Base-by-base conservation (phyloP, 2,113 vertebrate species). In the Clupea harengus region DNA sequence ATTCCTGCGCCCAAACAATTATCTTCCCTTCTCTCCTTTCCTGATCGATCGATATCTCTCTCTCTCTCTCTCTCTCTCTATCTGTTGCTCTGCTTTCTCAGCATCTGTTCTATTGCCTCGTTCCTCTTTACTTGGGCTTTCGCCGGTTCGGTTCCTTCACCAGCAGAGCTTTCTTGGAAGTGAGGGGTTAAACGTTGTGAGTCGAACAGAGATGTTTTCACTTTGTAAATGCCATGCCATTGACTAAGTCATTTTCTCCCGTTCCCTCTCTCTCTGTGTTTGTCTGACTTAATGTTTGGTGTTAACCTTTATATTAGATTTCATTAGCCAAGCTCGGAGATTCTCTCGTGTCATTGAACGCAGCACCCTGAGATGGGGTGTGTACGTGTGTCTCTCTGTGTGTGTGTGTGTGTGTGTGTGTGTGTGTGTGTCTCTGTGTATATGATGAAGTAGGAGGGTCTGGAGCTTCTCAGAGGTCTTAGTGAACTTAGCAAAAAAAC, bases 271-370 rank as follows among this genome's bases (percentile, higher is more conserved):
- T 28, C 87, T 85, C 86, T 86, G 72, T 84, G 89, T 87, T 89
- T 90, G 91, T 92, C 91, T 91, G 1, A 82, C 90, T 87, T 89
- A 88, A 64, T 84, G 81, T 90, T 10, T 88, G 89, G 82, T 81
- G 88, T 92, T 95, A 93, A 93, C 94, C 93, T 94, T 94, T 93
- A 75, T 90, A 91, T 93, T 90, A 89, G 87, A 60, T 82, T 64
- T 64, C 88, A 89, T 93, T 92, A 93, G 91, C 91, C 81, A 81
- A 89, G 87, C 84, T 87, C 75, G 50, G 72, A 57, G 87, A 82
- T 82, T 82, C 88, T 39, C 28, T 75, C 67, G 25, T 39, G 28
- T 75, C 22, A 85, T 87, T 17, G 54, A 6, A 54, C 52, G 81
- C 45, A 75, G 28, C 44, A 45, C 44, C 47, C 9, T 4, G 25